Percentiles rank a stretch among this genome's conserved stretches.
Conservation (phyloP, 2,797 vertebrate genomes). For the Enteromius anoplus region DNA sequence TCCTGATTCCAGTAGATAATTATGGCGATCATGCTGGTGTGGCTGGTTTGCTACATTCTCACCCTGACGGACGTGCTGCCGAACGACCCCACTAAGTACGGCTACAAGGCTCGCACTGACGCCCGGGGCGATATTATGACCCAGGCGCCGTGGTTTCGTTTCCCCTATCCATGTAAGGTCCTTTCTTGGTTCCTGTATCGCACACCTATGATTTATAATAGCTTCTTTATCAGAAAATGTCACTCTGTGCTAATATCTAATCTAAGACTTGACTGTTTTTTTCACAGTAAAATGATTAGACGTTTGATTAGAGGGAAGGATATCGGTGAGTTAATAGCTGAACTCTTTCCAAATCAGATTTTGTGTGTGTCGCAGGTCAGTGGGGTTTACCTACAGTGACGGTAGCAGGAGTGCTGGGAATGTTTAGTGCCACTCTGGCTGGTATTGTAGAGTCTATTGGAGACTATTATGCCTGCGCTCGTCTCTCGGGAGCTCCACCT, state of each 20-base stretch:
- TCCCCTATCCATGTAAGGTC: constrained; percentile 93
- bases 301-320: background rate
- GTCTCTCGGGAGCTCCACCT: constrained; percentile 87
- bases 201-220: background rate
- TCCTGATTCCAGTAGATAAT: constrained; percentile 80
- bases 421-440: constrained; percentile 92
- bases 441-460: constrained; percentile 97
- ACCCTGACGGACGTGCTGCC: constrained; percentile 85
- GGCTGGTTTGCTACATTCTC: constrained; percentile 90
- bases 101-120: constrained; percentile 90
- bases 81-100: constrained; percentile 76
- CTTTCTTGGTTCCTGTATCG: background rate
- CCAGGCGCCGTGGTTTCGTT: constrained; percentile 91
- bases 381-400: constrained; percentile 95
- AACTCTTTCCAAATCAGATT: constrained; percentile 18
- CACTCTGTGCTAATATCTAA: background rate
- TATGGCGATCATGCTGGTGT: constrained; percentile 89
- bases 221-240: constrained; percentile 5
- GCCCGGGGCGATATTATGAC: constrained; percentile 91
- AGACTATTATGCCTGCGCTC: constrained; percentile 95
- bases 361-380: constrained; percentile 80
- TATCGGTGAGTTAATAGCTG: background rate
- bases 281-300: constrained; percentile 22
- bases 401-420: constrained; percentile 90
- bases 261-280: background rate